Conservation (phyloP, 2,888 invertebrate species). For the Melikaiella ostensackeni region DNA sequence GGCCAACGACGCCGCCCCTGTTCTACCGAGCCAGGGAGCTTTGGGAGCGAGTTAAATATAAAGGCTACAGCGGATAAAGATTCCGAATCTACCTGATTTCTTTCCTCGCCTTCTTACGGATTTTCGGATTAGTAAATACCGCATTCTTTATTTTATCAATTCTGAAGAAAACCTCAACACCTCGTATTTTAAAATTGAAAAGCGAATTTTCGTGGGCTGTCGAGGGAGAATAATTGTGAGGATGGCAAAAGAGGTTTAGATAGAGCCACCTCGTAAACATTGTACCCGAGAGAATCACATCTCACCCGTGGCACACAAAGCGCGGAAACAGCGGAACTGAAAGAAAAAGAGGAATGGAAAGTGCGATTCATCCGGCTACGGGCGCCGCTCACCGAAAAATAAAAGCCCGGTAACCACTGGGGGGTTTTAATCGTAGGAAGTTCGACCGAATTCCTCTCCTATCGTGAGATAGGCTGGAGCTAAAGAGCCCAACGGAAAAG, state of each 20-base stretch:
- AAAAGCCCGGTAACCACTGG: conserved; percentile 17
- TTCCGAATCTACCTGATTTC: conserved; percentile 53
- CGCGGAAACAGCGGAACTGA: conserved; percentile 4
- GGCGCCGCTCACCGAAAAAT: conserved; percentile 16
- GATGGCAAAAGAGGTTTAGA: conserved; percentile 1
- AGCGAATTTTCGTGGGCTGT: conserved; percentile 50
- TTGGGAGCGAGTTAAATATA: conserved; percentile 57
- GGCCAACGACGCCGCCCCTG: conserved; percentile 35
- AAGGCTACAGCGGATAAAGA: conserved; percentile 48
- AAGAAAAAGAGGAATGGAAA: conserved; percentile 27
- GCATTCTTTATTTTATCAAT: not conserved
- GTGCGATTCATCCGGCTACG: conserved; percentile 22
- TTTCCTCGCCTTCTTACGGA: conserved; percentile 35
- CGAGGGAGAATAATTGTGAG: conserved; percentile 15
- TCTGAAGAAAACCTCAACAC: not conserved
- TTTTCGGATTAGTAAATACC: not conserved
- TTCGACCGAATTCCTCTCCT: conserved; percentile 8
- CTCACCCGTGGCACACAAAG: conserved; percentile 3
- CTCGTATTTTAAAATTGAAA: conserved; percentile 44
- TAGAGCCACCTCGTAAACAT: conserved; percentile 23
- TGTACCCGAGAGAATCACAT: conserved; percentile 24
- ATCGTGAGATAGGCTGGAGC: not conserved
- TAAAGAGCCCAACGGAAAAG: not conserved
- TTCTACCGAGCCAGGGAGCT: conserved; percentile 49
- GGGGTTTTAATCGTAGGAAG: conserved; percentile 29